Percentiles rank a stretch among this genome's conserved stretches.
These are phyloP conservation scores for Cetonia aurata DNA, from an alignment of 2,888 invertebrate genomes.

Conservation along the genomic window DNA sequence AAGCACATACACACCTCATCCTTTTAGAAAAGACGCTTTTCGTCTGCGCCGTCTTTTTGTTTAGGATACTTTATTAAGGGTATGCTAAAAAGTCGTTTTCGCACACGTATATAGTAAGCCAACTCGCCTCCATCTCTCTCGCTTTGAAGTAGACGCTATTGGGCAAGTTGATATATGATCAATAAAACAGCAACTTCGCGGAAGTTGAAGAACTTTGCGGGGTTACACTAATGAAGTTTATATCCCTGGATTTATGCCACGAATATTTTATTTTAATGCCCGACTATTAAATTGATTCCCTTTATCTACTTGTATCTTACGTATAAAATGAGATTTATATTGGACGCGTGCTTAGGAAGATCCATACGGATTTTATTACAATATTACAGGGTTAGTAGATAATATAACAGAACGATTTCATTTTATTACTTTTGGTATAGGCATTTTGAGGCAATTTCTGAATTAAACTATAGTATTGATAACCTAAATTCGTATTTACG, in stretches of 20 bases:
- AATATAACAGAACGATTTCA: too few species aligned
- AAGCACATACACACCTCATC: slow-evolving; percentile 4
- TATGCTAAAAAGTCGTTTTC: slow-evolving; percentile 48
- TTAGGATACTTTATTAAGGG: slow-evolving; percentile 50
- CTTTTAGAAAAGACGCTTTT: slow-evolving; percentile 42
- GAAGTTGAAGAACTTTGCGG: slow-evolving; percentile 30
- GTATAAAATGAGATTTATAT: slow-evolving; percentile 7
- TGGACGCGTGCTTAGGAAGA: not conserved
- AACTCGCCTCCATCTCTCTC: slow-evolving; percentile 24
- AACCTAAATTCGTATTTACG: too few species aligned
- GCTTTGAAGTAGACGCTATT: slow-evolving; percentile 43
- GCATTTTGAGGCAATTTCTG: too few species aligned
- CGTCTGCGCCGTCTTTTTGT: slow-evolving; percentile 44
- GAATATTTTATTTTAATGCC: slow-evolving; percentile 41
- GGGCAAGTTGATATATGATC: slow-evolving; percentile 45
- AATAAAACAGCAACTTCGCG: slow-evolving; percentile 40
- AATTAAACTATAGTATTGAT: too few species aligned
- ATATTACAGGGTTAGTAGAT: too few species aligned
- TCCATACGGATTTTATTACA: not conserved
- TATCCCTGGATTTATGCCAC: slow-evolving; percentile 43
- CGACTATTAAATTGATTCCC: slow-evolving; percentile 39
- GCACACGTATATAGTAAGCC: slow-evolving; percentile 29
- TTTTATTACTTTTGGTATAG: too few species aligned
- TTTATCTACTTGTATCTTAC: slow-evolving; percentile 29
- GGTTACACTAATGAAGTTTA: slow-evolving; percentile 47